These are phyloP conservation scores for Timandra comae DNA, from an alignment of 2,888 invertebrate genomes.

Conservation along the genomic window DNA sequence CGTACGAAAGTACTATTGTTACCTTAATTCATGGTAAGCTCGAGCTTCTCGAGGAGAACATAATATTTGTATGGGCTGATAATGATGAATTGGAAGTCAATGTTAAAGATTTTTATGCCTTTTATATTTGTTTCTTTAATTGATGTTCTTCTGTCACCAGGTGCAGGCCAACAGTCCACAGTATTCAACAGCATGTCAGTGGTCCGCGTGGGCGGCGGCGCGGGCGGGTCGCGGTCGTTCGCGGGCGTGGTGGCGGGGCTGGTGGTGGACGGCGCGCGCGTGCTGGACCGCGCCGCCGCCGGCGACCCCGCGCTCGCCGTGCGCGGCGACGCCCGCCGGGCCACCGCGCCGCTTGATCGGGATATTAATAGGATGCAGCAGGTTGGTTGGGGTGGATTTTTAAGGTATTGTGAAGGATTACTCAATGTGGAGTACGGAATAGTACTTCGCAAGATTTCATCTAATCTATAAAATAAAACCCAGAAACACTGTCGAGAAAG, in stretches of 20 bases:
- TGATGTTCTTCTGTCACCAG: no score
- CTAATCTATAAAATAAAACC: background rate
- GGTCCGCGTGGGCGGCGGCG: conserved; percentile 88
- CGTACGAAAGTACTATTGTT: no score
- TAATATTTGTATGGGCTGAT: no score
- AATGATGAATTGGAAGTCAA: no score
- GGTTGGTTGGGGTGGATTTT: conserved; percentile 56
- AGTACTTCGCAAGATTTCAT: no score
- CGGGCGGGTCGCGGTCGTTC: conserved; percentile 85
- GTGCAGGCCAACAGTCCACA: conserved; percentile 84
- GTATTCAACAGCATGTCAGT: conserved; percentile 95
- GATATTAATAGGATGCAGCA: conserved; percentile 93
- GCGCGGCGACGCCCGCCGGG: conserved; percentile 89
- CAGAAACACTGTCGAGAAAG: no score
- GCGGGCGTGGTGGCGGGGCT: conserved; percentile 92
- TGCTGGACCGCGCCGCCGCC: conserved; percentile 90
- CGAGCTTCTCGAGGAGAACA: no score
- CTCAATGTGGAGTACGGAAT: no score
- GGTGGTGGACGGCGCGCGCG: conserved; percentile 89
- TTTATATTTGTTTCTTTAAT: no score
- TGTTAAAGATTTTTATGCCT: no score
- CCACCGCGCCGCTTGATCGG: conserved; percentile 84
- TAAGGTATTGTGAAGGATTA: background rate
- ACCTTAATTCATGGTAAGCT: no score
- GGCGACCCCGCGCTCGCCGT: conserved; percentile 86